Base-by-base conservation (phyloP, 2,797 vertebrate species). In the Clamator glandarius region DNA sequence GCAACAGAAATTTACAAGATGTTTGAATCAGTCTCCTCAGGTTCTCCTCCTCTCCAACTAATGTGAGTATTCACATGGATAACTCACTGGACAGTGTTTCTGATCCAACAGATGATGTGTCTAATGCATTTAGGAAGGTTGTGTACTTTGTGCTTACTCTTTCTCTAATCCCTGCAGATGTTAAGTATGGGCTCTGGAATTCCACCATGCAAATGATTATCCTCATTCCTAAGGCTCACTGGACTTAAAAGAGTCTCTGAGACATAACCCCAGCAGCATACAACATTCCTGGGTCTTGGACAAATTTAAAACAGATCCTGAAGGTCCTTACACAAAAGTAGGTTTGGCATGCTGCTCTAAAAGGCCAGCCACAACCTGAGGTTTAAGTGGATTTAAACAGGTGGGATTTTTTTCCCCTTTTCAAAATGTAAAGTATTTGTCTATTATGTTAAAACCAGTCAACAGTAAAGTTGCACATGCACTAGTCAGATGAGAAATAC, bases 381-480 rank as follows among this genome's bases (percentile, higher is more conserved):
- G 16, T 59, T 17, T 39, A 52, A 83, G 80, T 16, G 35, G 9
- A 15, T 44, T 20, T 39, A 52, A 83, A 83, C 18, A 42, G 9
- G 15, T 44, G 20, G 21, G 12, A 17, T 57, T 64, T 7, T 66
- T 28, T 13, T 9, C 20, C 8, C 6, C 18, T 3, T 63, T 78
- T 84, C 16, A 75, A 82, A 72, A 39, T 59, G 54, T 46, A 44
- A 25, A 62, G 33, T 9, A 24, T 75, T 59, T 78, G 3, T 4
- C 18, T 75, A 31, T 33, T 46, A 13, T 11, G 5, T n/a, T 70
- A 63, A 66, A 74, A 70, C 7, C 20, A 21, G 21, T 39, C 29
- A 70, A 6, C 29, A 59, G 10, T 58, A 18, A 81, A 72, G 16
- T 26, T 67, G 4, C 9, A 58, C 0, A 0, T 52, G 5, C 7